Conservation (phyloP, 2,797 vertebrate species). For the Manis pentadactyla region DNA sequence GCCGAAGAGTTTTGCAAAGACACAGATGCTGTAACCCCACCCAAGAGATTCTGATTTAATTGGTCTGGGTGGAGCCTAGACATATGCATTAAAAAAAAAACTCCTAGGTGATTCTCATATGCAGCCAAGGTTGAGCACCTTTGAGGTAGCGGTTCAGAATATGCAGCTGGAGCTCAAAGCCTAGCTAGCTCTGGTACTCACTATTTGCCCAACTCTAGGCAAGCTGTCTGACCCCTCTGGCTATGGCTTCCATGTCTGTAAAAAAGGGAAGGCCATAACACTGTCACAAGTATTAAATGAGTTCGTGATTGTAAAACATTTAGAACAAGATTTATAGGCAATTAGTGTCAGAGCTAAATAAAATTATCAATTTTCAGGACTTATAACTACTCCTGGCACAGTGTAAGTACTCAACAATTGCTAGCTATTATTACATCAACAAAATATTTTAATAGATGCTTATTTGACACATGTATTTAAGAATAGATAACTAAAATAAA, state of each 20-base stretch:
- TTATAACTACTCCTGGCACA: not conserved
- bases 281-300: slow-evolving; percentile 15
- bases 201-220: not conserved
- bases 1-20: slow-evolving; percentile 10
- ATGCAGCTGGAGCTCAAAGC: not conserved
- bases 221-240: not conserved
- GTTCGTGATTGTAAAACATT: not conserved
- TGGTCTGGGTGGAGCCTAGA: not conserved
- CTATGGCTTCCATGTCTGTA: not conserved
- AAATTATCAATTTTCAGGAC: not conserved
- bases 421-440: not conserved
- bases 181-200: not conserved
- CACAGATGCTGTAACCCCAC: not conserved
- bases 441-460: slow-evolving; percentile 7
- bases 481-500: slow-evolving; percentile 25
- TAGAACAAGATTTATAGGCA: not conserved
- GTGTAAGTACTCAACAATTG: not conserved
- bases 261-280: slow-evolving; percentile 8
- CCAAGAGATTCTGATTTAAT: slow-evolving; percentile 27
- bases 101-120: not conserved
- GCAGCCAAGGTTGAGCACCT: not conserved
- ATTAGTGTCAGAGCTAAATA: not conserved
- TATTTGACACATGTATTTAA: slow-evolving; percentile 23
- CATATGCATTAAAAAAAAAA: not conserved
- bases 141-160: not conserved